Evolutionary conservation across 2,797 vertebrate species (phyloP).

Genomic region (Chaunax sp.): DNA sequence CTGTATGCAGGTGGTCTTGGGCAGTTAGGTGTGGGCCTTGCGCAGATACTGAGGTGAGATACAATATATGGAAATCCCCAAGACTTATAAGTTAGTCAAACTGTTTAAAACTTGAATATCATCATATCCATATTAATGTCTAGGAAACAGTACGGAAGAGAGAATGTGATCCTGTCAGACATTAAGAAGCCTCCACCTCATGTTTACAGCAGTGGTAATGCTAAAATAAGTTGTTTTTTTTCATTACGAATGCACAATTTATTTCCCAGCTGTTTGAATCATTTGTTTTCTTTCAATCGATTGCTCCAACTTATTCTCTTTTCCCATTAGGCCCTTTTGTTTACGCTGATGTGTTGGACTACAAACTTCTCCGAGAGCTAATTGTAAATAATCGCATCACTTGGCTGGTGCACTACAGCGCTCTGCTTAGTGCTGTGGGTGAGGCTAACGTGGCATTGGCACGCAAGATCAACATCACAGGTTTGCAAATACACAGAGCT

Average conservation of each 20-base stretch:
- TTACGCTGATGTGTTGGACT: slow-evolving; percentile 85
- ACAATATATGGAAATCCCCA: background rate
- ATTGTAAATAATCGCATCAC: slow-evolving; percentile 83
- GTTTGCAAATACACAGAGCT: slow-evolving; percentile 43
- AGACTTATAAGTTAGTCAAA: background rate
- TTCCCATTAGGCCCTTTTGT: slow-evolving; percentile 81
- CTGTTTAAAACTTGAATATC: slow-evolving; percentile 12
- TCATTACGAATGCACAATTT: background rate
- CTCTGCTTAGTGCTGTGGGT: slow-evolving; percentile 84
- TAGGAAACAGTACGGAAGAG: slow-evolving; percentile 81
- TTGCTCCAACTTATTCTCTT: background rate
- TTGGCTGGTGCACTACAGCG: slow-evolving; percentile 86
- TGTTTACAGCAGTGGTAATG: slow-evolving; percentile 78
- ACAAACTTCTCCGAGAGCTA: slow-evolving; percentile 83
- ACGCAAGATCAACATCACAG: slow-evolving; percentile 87
- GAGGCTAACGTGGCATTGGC: slow-evolving; percentile 84
- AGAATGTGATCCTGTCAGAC: slow-evolving; percentile 85
- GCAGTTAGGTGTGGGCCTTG: slow-evolving; percentile 85
- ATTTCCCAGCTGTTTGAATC: background rate
- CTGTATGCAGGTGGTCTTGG: slow-evolving; percentile 81
- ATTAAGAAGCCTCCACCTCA: slow-evolving; percentile 84
- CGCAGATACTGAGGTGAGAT: slow-evolving; percentile 82
- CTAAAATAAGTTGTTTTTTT: slow-evolving; percentile 11
- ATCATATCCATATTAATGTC: slow-evolving; percentile 18
- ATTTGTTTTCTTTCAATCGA: background rate